A percentile compares a stretch with the other conserved stretches of the same genome.
Conservation (phyloP, 1,140 invertebrate species). For the Drosophila seguyi region DNA sequence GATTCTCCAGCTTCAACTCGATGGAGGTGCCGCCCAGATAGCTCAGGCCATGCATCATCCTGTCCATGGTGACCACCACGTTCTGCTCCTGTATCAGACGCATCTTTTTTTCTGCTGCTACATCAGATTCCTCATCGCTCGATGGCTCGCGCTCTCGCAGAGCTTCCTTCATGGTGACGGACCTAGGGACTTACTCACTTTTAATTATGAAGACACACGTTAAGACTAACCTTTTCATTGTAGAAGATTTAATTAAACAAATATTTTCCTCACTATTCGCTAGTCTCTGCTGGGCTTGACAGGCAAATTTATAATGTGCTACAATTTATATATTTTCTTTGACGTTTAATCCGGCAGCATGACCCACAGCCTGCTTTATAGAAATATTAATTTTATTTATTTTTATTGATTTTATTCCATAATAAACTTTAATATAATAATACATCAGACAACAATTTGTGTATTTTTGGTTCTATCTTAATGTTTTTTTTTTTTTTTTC, state of each 20-base stretch:
- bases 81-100: not conserved
- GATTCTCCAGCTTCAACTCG: constrained; percentile 36
- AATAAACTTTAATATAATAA: too few species aligned
- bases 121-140: not conserved
- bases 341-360: not conserved
- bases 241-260: too few species aligned
- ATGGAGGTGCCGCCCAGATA: constrained; percentile 1
- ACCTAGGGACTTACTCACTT: too few species aligned
- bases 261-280: too few species aligned
- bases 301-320: not conserved
- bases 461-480: not conserved
- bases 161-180: not conserved
- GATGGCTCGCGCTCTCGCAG: not conserved
- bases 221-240: not conserved
- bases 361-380: not conserved
- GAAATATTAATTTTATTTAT: too few species aligned
- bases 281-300: not conserved
- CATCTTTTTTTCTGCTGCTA: not conserved
- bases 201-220: not conserved
- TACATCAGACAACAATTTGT: not conserved
- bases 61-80: not conserved
- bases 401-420: too few species aligned
- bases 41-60: constrained; percentile 30
- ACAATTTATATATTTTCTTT: not conserved
- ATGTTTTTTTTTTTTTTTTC: not conserved